Base-by-base conservation (phyloP, 2,797 vertebrate genomes). In the Amphiprion clarkii region DNA sequence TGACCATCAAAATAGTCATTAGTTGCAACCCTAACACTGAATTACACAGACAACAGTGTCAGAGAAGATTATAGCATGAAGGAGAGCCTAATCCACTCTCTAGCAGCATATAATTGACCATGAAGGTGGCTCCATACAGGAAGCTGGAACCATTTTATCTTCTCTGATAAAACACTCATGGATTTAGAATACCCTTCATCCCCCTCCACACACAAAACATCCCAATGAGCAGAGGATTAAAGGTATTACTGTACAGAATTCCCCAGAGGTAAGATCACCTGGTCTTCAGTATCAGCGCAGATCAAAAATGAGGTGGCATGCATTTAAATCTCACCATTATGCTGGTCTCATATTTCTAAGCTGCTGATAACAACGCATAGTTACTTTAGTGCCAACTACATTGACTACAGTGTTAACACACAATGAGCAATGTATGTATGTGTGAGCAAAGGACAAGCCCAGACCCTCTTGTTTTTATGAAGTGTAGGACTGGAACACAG, bases 241-340 rank as follows among this genome's bases (percentile, higher is more conserved):
- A 14, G 31, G 67, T 65, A 84, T 86, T 78, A 70, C 60, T 60
- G 56, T 68, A 75, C 60, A 55, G 31, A 64, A 40, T 79, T 76
- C 66, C 70, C 69, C 57, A 29, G 40, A 67, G 86, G 71, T 74
- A 62, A 56, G 23, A 74, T 84, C 75, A 84, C 67, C 68, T 80
- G 70, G 67, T 83, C 39, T 78, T 65, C 46, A 74, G 53, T 65
- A 67, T 79, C 67, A 52, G 58, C 17, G 16, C 25, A 62, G 21
- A 84, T 82, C 71, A 69, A 62, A 81, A 64, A 44, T 52, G 72
- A 14, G 46, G 36, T 9, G 42, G 29, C 17, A 19, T 19, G 39
- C 56, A 5, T 56, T 51, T 53, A 51, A 68, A 73, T 77, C 61
- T 40, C 19, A 53, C 25, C 39, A 44, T 76, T 31, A 66, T 69